phyloP scores from a whole-genome alignment of 53 echinoderm and acorn worm genomes.

The Henricia sp. region DNA sequence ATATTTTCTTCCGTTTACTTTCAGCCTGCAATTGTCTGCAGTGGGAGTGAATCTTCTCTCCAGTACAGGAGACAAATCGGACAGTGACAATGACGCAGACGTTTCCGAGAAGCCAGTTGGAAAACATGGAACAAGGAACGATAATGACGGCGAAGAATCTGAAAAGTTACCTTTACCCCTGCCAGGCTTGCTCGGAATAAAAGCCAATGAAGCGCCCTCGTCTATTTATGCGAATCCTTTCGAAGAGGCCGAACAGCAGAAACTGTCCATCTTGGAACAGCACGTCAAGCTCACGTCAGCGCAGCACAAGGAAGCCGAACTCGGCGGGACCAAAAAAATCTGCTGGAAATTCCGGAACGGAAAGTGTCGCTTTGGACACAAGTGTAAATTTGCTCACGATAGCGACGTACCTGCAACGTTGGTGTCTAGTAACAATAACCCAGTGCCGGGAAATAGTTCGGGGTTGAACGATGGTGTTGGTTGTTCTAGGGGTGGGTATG shows the following conservation, averaged over 20 bases:
- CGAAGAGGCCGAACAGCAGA: slow-evolving; percentile 68
- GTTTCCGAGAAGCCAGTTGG: not conserved
- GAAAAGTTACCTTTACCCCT: slow-evolving; percentile 45
- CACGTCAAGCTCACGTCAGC: slow-evolving; percentile 81
- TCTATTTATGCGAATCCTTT: slow-evolving; percentile 86
- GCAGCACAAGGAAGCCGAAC: slow-evolving; percentile 43
- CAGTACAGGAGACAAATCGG: slow-evolving; percentile 34
- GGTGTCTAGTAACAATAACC: not conserved
- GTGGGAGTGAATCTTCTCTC: slow-evolving; percentile 44
- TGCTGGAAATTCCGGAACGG: slow-evolving; percentile 85
- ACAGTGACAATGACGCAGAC: slow-evolving; percentile 42
- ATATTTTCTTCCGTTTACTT: not conserved
- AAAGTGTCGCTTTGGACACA: slow-evolving; percentile 78
- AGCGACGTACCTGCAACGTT: slow-evolving; percentile 16
- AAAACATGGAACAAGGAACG: not conserved
- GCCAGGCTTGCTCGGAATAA: not conserved
- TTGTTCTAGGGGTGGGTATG: not conserved
- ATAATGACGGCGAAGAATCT: not conserved
- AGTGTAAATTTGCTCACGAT: slow-evolving; percentile 78
- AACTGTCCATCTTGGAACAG: slow-evolving; percentile 82
- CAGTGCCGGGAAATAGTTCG: not conserved
- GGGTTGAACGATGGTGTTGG: not conserved
- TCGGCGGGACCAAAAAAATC: slow-evolving; percentile 59
- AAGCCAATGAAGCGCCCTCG: not conserved
- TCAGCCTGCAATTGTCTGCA: not conserved